Conservation (phyloP, 1,140 invertebrate species). For the Drosophila orena region DNA sequence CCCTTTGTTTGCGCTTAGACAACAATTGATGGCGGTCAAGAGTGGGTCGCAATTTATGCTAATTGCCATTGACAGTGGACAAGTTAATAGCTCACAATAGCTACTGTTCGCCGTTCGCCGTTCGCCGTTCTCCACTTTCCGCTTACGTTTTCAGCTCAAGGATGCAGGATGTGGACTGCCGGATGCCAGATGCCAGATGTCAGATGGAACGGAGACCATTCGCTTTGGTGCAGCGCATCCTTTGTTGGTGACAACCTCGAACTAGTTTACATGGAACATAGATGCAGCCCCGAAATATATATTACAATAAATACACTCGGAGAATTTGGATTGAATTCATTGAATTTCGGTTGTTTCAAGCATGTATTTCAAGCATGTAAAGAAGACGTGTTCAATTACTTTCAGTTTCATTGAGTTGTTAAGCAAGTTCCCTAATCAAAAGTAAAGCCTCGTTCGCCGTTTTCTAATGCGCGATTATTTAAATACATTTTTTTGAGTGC, state of each 20-base stretch:
- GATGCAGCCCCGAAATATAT: constrained; percentile 32
- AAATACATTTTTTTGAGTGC: constrained; percentile 15
- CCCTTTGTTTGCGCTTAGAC: constrained; percentile 20
- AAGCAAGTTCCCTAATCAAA: too few species aligned
- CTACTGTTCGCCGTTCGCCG: constrained; percentile 14
- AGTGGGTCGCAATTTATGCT: constrained; percentile 57
- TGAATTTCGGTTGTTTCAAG: not conserved
- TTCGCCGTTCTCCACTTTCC: constrained; percentile 22
- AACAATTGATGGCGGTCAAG: constrained; percentile 12
- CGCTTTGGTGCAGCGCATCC: constrained; percentile 19
- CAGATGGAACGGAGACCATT: constrained; percentile 30
- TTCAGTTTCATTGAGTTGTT: too few species aligned
- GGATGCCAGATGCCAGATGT: constrained; percentile 19
- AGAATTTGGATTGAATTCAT: not conserved
- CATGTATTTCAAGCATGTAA: too few species aligned
- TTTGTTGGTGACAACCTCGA: constrained; percentile 45
- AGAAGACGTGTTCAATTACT: too few species aligned
- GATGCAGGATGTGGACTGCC: constrained; percentile 75
- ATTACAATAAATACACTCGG: constrained; percentile 16
- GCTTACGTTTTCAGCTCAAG: constrained; percentile 67
- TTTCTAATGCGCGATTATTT: not conserved
- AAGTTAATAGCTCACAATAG: constrained; percentile 66
- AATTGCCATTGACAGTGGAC: constrained; percentile 72
- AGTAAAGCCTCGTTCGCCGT: too few species aligned
- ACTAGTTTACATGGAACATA: constrained; percentile 34